Percentiles rank a stretch among this genome's conserved stretches.
Conservation (phyloP, 1,140 invertebrate genomes). For the Lethrus apterus region DNA sequence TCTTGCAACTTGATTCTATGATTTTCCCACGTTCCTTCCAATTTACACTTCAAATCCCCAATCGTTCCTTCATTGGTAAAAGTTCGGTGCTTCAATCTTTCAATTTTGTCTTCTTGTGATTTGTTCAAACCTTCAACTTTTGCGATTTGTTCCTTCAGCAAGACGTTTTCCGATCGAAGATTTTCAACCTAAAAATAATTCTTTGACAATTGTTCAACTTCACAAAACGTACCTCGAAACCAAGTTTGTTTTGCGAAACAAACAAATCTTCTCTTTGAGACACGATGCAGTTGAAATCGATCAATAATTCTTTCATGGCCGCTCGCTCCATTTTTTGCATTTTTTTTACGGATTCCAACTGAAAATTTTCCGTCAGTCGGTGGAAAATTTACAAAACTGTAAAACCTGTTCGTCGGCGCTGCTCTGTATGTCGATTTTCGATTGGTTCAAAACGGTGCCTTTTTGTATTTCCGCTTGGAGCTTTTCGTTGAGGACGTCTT, state of each 20-base stretch:
- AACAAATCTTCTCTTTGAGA: conserved; percentile 22
- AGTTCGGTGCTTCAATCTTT: not conserved
- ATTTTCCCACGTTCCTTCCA: conserved; percentile 22
- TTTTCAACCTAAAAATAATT: not conserved
- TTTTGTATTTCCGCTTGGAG: conserved; percentile 30
- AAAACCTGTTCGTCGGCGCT: conserved; percentile 20
- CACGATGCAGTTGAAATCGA: conserved; percentile 23
- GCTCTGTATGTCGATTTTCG: conserved; percentile 23
- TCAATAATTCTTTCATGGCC: conserved; percentile 25
- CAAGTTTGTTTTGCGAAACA: conserved; percentile 16
- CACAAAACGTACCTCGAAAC: too few relatives aligned
- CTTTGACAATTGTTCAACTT: conserved; percentile 17
- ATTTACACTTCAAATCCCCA: conserved; percentile 19
- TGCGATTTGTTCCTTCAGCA: not conserved
- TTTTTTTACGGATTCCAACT: conserved; percentile 25
- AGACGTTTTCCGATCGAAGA: conserved; percentile 1
- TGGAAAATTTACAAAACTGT: too few relatives aligned
- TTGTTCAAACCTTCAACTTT: not conserved
- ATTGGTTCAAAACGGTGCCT: conserved; percentile 26
- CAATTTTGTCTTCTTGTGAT: not conserved
- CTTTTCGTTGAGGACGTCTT: conserved; percentile 30
- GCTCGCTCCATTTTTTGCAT: conserved; percentile 27
- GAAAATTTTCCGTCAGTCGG: not conserved
- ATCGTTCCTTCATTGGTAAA: not conserved
- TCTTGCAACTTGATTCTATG: conserved; percentile 18